Evolutionary conservation across 2,888 invertebrate species (phyloP).

Genomic region (Hesperia comma): DNA sequence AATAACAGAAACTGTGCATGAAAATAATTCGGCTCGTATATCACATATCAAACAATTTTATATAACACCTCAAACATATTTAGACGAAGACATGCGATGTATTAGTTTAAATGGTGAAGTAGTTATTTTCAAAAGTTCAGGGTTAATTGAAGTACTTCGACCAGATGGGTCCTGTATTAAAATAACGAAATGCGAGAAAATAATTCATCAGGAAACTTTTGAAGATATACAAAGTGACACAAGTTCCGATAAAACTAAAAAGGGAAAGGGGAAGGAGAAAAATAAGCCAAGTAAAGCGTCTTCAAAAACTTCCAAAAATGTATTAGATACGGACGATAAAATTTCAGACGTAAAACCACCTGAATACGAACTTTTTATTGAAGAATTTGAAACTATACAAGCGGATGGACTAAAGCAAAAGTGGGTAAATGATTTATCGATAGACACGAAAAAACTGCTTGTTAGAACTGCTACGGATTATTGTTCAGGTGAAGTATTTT

Average conservation of each 20-base stretch:
- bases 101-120: slow-evolving; percentile 74
- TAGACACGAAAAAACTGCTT: slow-evolving; percentile 62
- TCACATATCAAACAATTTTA: slow-evolving; percentile 73
- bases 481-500: slow-evolving; percentile 70
- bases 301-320: slow-evolving; percentile 56
- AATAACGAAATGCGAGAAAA: slow-evolving; percentile 63
- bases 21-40: slow-evolving; percentile 59
- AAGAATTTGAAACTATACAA: slow-evolving; percentile 69
- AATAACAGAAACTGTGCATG: slow-evolving; percentile 69
- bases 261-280: slow-evolving; percentile 56
- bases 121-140: slow-evolving; percentile 63
- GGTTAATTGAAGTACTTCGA: slow-evolving; percentile 61
- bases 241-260: slow-evolving; percentile 61
- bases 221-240: slow-evolving; percentile 51
- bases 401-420: slow-evolving; percentile 62
- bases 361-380: slow-evolving; percentile 61
- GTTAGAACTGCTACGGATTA: slow-evolving; percentile 74
- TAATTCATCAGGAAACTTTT: slow-evolving; percentile 41
- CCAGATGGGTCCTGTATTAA: slow-evolving; percentile 66
- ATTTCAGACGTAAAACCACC: slow-evolving; percentile 42
- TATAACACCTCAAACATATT: slow-evolving; percentile 44
- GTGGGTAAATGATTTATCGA: slow-evolving; percentile 56
- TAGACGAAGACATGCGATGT: slow-evolving; percentile 69
- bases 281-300: slow-evolving; percentile 55
- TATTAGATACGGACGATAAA: slow-evolving; percentile 46